phyloP scores from a whole-genome alignment of 37 sponge, comb jelly and placozoan genomes.

The Aphrocallistes beatrix region DNA sequence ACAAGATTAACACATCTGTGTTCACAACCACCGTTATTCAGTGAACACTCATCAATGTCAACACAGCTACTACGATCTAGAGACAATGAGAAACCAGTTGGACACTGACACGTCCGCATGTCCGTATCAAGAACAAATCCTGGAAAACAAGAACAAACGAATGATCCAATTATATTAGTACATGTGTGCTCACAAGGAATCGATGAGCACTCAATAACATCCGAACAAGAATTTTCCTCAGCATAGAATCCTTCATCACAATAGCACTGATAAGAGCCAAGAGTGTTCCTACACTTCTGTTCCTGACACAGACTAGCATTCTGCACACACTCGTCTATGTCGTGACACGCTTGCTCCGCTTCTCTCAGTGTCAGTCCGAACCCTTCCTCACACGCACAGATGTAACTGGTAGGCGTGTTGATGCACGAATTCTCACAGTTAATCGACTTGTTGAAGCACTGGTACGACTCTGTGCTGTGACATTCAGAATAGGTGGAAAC shows the following conservation, averaged over 20 bases:
- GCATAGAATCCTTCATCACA: neutral
- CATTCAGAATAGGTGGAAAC: neutral
- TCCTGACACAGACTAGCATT: neutral
- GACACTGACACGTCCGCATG: too few relatives aligned
- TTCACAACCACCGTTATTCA: too few relatives aligned
- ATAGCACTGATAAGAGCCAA: conserved; percentile 9
- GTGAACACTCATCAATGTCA: too few relatives aligned
- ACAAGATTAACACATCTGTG: too few relatives aligned
- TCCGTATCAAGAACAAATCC: too few relatives aligned
- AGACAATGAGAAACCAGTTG: too few relatives aligned
- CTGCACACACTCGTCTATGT: conserved; percentile 8
- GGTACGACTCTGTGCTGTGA: neutral
- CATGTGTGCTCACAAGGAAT: too few relatives aligned
- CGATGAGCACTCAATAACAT: too few relatives aligned
- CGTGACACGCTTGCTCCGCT: neutral
- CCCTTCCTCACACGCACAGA: neutral
- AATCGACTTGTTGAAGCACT: conserved; percentile 3
- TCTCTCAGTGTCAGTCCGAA: neutral
- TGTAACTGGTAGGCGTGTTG: neutral
- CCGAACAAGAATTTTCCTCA: too few relatives aligned
- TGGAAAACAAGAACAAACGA: too few relatives aligned
- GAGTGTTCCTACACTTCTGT: conserved; percentile 10
- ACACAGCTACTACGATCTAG: too few relatives aligned
- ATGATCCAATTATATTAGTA: too few relatives aligned
- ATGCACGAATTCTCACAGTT: neutral